Percentiles rank a stretch among this genome's conserved stretches.
These are phyloP conservation scores for Sciurus vulgaris DNA, from an alignment of 2,797 vertebrate species.

Conservation along the genomic window DNA sequence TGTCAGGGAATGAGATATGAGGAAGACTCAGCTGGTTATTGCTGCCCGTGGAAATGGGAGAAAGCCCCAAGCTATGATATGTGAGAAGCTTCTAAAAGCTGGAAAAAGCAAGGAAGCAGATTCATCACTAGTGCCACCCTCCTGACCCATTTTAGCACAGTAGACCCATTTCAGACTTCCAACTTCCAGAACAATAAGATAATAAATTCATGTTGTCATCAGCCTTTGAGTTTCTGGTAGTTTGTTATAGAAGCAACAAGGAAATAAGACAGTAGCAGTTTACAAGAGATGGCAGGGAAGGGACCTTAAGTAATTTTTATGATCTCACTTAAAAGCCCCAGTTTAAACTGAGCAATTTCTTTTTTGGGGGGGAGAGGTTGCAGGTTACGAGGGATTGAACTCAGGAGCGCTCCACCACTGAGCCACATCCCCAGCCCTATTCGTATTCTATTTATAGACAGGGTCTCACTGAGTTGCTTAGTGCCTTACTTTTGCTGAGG, in stretches of 20 bases:
- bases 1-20: neutral
- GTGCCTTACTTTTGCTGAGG: too few relatives aligned
- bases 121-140: neutral
- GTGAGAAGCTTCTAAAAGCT: neutral
- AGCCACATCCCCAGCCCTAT: too few relatives aligned
- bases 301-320: constrained; percentile 13
- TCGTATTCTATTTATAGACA: too few relatives aligned
- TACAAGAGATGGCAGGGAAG: neutral
- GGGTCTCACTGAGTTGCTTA: too few relatives aligned
- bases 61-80: neutral
- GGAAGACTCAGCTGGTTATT: fast-evolving
- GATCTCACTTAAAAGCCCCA: neutral
- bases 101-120: neutral
- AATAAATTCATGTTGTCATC: neutral
- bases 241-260: neutral
- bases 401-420: too few relatives aligned
- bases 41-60: neutral
- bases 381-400: too few relatives aligned
- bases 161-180: neutral
- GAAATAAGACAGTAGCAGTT: neutral
- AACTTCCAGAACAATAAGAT: neutral
- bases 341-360: neutral
- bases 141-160: neutral
- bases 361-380: too few relatives aligned
- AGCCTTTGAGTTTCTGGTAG: neutral